phyloP scores from a whole-genome alignment of 2,113 vertebrate species.

The Falco punctatus region DNA sequence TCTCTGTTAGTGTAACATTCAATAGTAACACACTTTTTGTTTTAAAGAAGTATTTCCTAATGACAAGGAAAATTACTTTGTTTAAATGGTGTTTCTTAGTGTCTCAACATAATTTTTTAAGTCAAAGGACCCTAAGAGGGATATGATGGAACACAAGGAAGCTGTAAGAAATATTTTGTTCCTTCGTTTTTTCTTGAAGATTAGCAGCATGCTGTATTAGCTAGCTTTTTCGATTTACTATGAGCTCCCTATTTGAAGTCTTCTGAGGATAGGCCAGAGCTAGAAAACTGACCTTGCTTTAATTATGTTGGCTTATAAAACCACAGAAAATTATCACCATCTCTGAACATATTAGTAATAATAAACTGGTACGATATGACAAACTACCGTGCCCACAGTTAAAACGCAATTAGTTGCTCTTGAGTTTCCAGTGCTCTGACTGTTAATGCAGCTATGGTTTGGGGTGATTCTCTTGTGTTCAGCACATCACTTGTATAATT shows the following conservation, averaged over 20 bases:
- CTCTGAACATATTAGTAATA: not conserved
- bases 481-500: not conserved
- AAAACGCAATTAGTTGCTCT: not conserved
- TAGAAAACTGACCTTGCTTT: not conserved
- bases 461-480: not conserved
- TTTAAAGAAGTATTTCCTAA: not conserved
- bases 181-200: not conserved
- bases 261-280: not conserved
- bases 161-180: not conserved
- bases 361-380: not conserved
- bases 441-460: not conserved
- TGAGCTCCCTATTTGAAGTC: not conserved
- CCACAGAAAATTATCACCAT: not conserved
- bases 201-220: not conserved
- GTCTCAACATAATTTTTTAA: not conserved
- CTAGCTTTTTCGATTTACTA: not conserved
- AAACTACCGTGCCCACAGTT: not conserved
- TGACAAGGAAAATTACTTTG: not conserved
- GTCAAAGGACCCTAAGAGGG: not conserved
- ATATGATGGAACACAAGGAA: not conserved
- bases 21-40: not conserved
- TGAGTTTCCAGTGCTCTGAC: not conserved
- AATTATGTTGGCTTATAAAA: not conserved
- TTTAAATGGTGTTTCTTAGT: not conserved
- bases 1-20: not conserved